These are phyloP conservation scores for Mantis religiosa DNA, from an alignment of 2,888 invertebrate genomes.

Conservation along the genomic window DNA sequence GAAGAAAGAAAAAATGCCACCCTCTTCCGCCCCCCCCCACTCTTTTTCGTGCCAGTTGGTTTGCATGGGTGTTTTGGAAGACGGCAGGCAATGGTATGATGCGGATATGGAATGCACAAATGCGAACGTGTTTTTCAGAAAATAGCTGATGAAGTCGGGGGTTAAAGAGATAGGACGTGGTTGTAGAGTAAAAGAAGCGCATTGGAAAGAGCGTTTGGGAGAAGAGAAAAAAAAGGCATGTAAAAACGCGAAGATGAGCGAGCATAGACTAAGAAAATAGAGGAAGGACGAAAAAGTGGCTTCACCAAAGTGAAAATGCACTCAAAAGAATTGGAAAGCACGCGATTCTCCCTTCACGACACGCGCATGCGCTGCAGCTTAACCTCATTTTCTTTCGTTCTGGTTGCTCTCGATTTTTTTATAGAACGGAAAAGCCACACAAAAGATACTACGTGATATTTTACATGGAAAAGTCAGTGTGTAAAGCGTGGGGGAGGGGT, in stretches of 20 bases:
- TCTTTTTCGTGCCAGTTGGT: neutral
- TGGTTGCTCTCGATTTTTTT: neutral
- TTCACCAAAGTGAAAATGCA: neutral
- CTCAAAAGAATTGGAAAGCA: neutral
- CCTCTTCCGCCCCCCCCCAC: neutral
- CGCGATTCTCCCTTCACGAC: neutral
- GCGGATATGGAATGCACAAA: neutral
- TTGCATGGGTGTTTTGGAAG: neutral
- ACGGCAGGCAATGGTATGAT: neutral
- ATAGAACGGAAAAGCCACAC: neutral
- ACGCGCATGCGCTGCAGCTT: neutral
- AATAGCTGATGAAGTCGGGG: neutral
- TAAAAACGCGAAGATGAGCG: neutral
- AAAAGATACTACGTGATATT: neutral
- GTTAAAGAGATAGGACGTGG: neutral
- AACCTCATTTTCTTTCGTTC: neutral
- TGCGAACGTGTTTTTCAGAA: neutral
- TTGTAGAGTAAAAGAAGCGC: neutral
- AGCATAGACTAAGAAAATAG: neutral
- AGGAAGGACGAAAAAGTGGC: neutral
- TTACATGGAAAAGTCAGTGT: neutral
- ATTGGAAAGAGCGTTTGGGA: neutral
- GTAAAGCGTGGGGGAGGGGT: neutral
- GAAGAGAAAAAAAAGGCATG: neutral
- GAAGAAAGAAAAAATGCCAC: neutral